Percentiles rank a stretch among this genome's conserved stretches.
Conservation (phyloP, 2,888 invertebrate genomes). For the Pyrgus malvae region DNA sequence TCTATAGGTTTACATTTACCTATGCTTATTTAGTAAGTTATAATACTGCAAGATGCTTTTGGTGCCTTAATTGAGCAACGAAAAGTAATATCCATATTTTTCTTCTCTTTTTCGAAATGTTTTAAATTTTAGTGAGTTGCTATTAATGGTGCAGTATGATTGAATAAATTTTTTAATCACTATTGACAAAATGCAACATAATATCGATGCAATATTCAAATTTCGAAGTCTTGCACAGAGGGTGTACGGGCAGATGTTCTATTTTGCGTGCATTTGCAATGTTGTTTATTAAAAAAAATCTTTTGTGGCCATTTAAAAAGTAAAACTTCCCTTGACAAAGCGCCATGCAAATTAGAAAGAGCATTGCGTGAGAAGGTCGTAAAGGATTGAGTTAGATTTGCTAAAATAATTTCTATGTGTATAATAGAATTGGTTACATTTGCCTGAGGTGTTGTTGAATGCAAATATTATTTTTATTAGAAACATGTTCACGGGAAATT, state of each 20-base stretch:
- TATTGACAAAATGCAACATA: conserved; percentile 23
- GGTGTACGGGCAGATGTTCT: conserved; percentile 72
- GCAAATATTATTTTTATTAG: conserved; percentile 56
- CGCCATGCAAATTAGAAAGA: conserved; percentile 77
- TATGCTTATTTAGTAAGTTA: no score
- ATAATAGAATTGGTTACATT: conserved; percentile 42
- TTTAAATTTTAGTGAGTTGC: no score
- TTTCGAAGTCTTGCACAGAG: conserved; percentile 36
- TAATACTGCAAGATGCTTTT: no score
- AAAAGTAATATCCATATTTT: no score
- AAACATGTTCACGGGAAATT: conserved; percentile 26
- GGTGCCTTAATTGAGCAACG: no score
- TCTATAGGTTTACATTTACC: no score
- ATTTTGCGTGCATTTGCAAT: conserved; percentile 63
- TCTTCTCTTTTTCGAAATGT: no score
- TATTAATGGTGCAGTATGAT: not conserved
- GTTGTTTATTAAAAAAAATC: conserved; percentile 77
- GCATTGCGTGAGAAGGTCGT: conserved; percentile 40
- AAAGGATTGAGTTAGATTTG: conserved; percentile 34
- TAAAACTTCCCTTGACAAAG: conserved; percentile 72
- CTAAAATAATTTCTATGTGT: conserved; percentile 49
- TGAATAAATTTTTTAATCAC: conserved; percentile 16
- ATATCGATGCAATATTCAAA: conserved; percentile 43
- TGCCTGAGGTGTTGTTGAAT: conserved; percentile 39
- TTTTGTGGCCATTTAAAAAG: conserved; percentile 79